Percentiles rank a stretch among this genome's conserved stretches.
phyloP scores from a whole-genome alignment of 2,888 invertebrate genomes.

The Subacronicta megacephala region DNA sequence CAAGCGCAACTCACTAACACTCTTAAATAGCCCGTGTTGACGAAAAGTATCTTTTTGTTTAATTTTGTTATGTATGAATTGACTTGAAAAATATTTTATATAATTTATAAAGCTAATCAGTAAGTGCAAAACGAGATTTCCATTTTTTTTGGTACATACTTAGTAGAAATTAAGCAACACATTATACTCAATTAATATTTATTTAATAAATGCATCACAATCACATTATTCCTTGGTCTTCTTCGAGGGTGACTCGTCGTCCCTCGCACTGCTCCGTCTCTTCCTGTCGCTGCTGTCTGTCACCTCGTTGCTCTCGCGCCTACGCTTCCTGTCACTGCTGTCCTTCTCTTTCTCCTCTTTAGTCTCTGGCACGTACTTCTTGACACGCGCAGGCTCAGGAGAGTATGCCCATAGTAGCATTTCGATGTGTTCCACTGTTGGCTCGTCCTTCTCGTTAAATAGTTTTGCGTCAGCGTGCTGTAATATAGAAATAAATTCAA shows the following conservation, averaged over 20 bases:
- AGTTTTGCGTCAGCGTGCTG: constrained; percentile 90
- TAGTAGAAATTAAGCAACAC: constrained; percentile 1
- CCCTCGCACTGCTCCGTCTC: constrained; percentile 19
- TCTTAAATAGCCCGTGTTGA: too few species aligned
- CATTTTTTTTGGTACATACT: not conserved
- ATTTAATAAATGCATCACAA: constrained; percentile 49
- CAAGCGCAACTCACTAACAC: too few species aligned
- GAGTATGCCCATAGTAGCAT: constrained; percentile 94
- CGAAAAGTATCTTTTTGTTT: too few species aligned
- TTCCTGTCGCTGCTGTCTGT: constrained; percentile 62
- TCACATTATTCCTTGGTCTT: constrained; percentile 70
- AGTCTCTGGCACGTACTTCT: constrained; percentile 82
- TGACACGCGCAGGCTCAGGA: constrained; percentile 92
- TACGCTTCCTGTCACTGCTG: constrained; percentile 65
- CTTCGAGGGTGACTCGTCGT: constrained; percentile 73
- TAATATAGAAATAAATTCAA: not conserved
- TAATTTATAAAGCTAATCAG: too few species aligned
- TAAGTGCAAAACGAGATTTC: too few species aligned
- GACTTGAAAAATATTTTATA: too few species aligned
- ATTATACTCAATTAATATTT: constrained; percentile 32
- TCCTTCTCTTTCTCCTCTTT: constrained; percentile 60
- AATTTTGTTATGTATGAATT: too few species aligned
- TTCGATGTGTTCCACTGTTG: constrained; percentile 91
- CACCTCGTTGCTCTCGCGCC: constrained; percentile 69
- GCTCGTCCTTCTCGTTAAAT: constrained; percentile 91